phyloP scores from a whole-genome alignment of 1,140 invertebrate species.

The Caerostris extrusa region DNA sequence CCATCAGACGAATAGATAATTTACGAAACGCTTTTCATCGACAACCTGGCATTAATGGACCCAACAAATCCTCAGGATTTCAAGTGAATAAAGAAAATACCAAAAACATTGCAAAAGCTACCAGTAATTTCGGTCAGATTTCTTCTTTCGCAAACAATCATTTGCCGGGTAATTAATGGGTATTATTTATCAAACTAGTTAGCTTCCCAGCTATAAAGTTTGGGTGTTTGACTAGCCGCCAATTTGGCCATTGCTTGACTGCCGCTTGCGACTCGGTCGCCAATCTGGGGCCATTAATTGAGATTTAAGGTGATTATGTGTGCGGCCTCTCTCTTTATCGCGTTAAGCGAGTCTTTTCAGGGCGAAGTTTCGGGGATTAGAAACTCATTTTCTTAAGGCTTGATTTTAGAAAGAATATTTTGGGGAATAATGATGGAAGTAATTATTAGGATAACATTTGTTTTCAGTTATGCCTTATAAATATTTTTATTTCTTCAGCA shows the following conservation, averaged over 20 bases:
- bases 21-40: no score
- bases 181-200: conserved; percentile 4
- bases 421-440: no score
- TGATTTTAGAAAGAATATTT: no score
- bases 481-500: no score
- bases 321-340: background rate
- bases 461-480: no score
- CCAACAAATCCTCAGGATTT: no score
- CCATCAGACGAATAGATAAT: no score
- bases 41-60: no score
- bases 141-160: background rate
- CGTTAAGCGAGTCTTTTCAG: background rate
- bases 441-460: no score
- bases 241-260: background rate
- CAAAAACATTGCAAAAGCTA: no score
- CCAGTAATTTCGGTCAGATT: background rate
- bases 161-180: background rate
- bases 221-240: background rate
- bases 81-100: no score
- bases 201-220: background rate
- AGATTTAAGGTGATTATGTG: background rate
- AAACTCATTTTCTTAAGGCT: background rate
- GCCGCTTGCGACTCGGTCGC: background rate
- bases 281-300: background rate
- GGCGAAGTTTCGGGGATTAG: background rate